These are phyloP conservation scores for Drosophila merina DNA, from an alignment of 2,888 invertebrate genomes.

Conservation along the genomic window DNA sequence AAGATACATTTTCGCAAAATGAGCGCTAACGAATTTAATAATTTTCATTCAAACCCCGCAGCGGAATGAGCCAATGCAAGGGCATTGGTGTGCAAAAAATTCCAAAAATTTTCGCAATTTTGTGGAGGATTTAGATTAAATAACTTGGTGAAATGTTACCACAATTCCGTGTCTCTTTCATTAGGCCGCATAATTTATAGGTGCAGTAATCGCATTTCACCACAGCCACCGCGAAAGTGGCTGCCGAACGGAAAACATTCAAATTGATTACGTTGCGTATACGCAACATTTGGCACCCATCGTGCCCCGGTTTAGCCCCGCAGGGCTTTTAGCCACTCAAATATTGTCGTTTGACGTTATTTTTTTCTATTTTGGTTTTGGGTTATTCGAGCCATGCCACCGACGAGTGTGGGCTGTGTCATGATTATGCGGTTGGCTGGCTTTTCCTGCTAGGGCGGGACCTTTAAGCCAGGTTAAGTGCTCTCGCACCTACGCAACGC, in stretches of 20 bases:
- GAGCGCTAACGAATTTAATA: constrained; percentile 47
- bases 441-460: constrained; percentile 10
- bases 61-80: constrained; percentile 16
- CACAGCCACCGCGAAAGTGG: constrained; percentile 22
- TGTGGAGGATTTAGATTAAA: constrained; percentile 17
- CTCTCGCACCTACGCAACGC: constrained; percentile 54
- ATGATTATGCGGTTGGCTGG: constrained; percentile 42
- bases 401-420: constrained; percentile 32
- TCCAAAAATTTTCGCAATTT: constrained; percentile 19
- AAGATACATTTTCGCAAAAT: constrained; percentile 48
- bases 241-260: constrained; percentile 56
- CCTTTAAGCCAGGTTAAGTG: constrained; percentile 49
- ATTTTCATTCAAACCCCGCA: constrained; percentile 34
- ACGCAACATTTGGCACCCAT: constrained; percentile 64
- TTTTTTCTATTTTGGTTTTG: constrained; percentile 1
- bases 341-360: constrained; percentile 39
- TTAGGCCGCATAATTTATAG: constrained; percentile 39
- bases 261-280: constrained; percentile 69
- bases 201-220: constrained; percentile 35
- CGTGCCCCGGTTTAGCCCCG: background rate
- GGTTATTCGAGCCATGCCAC: constrained; percentile 30
- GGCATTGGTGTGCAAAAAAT: constrained; percentile 36
- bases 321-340: constrained; percentile 11
- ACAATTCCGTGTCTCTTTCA: constrained; percentile 25
- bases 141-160: constrained; percentile 17